phyloP scores from a whole-genome alignment of 2,113 vertebrate genomes.

The Dicerorhinus sumatrensis region DNA sequence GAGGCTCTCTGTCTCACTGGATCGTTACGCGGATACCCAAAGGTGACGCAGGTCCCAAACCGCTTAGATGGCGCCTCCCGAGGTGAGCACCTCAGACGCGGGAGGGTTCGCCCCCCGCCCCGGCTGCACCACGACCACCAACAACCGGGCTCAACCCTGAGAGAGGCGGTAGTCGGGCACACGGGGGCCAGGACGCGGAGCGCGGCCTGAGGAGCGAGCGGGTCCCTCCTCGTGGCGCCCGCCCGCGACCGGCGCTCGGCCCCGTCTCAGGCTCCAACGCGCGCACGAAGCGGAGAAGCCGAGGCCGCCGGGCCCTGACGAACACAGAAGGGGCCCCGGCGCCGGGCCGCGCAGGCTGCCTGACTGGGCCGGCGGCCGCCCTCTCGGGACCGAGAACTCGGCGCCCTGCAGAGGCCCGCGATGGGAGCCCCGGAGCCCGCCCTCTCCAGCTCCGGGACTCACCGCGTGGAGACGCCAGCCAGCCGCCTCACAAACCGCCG shows the following conservation, averaged over 20 bases:
- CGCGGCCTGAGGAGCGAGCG: accelerated
- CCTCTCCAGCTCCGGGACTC: background rate
- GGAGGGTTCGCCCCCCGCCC: background rate
- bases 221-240: too few relatives aligned
- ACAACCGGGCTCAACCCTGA: accelerated
- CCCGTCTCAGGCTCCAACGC: accelerated
- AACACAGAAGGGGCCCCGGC: background rate
- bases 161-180: background rate
- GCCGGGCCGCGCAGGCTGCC: background rate
- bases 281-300: background rate
- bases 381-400: background rate
- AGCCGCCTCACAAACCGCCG: accelerated
- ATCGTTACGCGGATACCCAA: background rate
- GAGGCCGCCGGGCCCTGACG: too few relatives aligned
- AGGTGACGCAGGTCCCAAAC: constrained; percentile 38
- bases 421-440: background rate
- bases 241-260: background rate
- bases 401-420: too few relatives aligned
- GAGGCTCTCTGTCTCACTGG: background rate
- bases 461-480: accelerated
- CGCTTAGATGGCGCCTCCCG: background rate
- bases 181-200: too few relatives aligned
- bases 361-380: background rate
- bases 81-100: background rate
- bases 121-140: background rate